Base-by-base conservation (phyloP, 2,797 vertebrate genomes). In the Helostoma temminkii region DNA sequence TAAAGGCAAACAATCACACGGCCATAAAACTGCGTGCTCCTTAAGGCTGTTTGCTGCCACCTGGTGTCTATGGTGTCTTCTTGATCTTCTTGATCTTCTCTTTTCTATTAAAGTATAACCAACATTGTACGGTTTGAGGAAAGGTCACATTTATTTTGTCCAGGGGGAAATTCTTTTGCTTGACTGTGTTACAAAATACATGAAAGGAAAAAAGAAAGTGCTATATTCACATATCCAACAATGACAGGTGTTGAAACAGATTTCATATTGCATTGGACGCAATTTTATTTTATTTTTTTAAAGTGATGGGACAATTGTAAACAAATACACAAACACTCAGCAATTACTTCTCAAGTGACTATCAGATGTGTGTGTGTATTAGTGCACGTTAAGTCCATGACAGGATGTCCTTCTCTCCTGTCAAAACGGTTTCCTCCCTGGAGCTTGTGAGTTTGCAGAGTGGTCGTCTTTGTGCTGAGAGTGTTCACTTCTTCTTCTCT, bases 141-240 rank as follows among this genome's bases (percentile, higher is more conserved):
- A 85, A 90, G 56, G 57, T 83, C 71, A 82, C 74, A 68, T 94
- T 94, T 94, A 94, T 93, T 94, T 26, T 87, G 74, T 88, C 76
- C 73, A 81, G 76, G 83, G 85, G 75, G 76, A 80, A 43, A 69
- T 54, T 58, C 15, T 67, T 81, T 47, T 49, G 53, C 71, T 76
- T 82, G 25, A 76, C 72, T 65, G 67, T 86, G 81, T 88, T 86
- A 85, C 79, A 93, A 93, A 93, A 93, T 58, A 22, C 74, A 88
- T 34, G 25, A 74, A 78, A 78, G 78, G 65, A 81, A 75, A 61
- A 61, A 75, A 75, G 50, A 73, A 24, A 80, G 46, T 83, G 42
- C 32, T 41, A 69, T 78, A 86, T 88, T 88, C 80, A 90, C 81
- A 86, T 80, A 60, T 59, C 54, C 56, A 68, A 70, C 57, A 48